A percentile compares a stretch with the other conserved stretches of the same genome.
phyloP scores from a whole-genome alignment of 1,140 invertebrate genomes.

The Pomacea maculata region DNA sequence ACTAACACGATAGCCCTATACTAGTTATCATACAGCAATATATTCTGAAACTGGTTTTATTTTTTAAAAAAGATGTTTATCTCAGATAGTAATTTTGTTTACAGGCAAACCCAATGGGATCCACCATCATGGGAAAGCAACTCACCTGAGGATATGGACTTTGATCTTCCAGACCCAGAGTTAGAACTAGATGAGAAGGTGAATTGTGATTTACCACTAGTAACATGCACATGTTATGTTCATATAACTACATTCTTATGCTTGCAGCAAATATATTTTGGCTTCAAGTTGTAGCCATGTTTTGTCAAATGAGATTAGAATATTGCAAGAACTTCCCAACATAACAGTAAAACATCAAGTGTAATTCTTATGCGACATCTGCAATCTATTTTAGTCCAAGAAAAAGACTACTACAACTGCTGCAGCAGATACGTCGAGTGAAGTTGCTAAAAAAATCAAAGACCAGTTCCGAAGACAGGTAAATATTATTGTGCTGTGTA shows the following conservation, averaged over 20 bases:
- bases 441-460: conserved; percentile 74
- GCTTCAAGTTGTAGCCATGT: too few species aligned
- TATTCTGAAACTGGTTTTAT: not conserved
- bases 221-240: not conserved
- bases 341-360: not conserved
- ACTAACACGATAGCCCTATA: too few species aligned
- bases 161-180: conserved; percentile 27
- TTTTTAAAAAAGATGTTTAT: not conserved
- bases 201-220: too few species aligned
- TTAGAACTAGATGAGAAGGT: conserved; percentile 22
- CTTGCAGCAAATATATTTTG: too few species aligned
- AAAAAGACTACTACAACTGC: conserved; percentile 69
- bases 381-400: conserved; percentile 54
- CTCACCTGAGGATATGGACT: conserved; percentile 42
- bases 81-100: conserved; percentile 17
- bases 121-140: conserved; percentile 73
- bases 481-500: conserved; percentile 1
- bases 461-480: conserved; percentile 84
- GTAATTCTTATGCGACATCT: conserved; percentile 5
- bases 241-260: too few species aligned
- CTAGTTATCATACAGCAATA: not conserved
- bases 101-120: conserved; percentile 83
- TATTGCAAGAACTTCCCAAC: not conserved
- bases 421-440: conserved; percentile 68
- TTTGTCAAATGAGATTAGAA: too few species aligned